Evolutionary conservation across 2,113 vertebrate genomes (phyloP), one percentile per base, ranked within the genome.

Genomic region (Muscicapa adusta): DNA sequence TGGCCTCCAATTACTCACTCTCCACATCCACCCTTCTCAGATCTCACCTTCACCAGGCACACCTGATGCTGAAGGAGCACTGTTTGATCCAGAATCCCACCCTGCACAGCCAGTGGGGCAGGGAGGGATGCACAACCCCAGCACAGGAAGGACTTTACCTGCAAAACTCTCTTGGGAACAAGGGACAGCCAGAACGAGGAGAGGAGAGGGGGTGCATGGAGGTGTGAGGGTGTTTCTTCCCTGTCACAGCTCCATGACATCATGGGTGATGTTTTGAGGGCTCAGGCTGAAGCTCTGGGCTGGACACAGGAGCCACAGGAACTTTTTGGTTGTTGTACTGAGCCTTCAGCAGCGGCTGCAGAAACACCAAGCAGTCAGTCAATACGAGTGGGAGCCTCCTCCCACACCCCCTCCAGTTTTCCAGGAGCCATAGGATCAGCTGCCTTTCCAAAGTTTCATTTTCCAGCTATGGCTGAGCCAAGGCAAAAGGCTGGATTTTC

Each of bases 1-100:
- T 91, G 96, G 95, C 88, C 94, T 96, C 95, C 79, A 94, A 93
- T 86, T 96, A 92, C 58, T 96, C 93, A 79, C 48, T 91, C 56
- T 72, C 71, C 45, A 51, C 74, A 83, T 61, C 43, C 93, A 68
- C 93, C 48, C 14, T 34, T 70, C 51, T 72, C 72, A 12, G 47
- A 20, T 34, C 73, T 73, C 85, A 38, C 94, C 74, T 82, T 58
- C 3, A 0, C 16, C 4, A 2, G 72, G 63, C 45, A 42, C 78
- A 79, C 82, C 84, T 65, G 58, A 28, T 56, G 80, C 70, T 51
- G 80, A 43, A 60, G 79, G 85, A 83, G 48, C 42, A 3, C n/a
- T 20, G 3, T n/a, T 87, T 53, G 42, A 76, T 70, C 66, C n/a
- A 26, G 9, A 4, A 25, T 25, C 26, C 33, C 17, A 3, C 31